A percentile compares a stretch with the other conserved stretches of the same genome.
Conservation (phyloP, 2,888 invertebrate species). For the Microctonus aethiopoides region DNA sequence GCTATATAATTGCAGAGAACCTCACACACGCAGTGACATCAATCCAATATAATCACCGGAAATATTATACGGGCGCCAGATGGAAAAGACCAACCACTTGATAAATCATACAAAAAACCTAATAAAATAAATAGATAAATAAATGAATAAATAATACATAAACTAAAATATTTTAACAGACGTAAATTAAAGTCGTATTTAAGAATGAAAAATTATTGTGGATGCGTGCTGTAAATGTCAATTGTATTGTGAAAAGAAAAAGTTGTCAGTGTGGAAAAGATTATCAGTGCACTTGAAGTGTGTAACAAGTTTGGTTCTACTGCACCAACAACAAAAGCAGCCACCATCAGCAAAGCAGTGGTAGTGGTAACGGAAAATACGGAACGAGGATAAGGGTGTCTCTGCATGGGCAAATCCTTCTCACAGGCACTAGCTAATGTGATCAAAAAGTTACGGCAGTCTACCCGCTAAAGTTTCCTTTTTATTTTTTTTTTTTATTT, state of each 20-base stretch:
- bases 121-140: neutral
- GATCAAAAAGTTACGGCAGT: conserved; percentile 29
- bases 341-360: too few species aligned
- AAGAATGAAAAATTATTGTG: conserved; percentile 2
- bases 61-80: too few species aligned
- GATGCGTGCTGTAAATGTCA: neutral
- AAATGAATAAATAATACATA: neutral
- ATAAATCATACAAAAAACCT: neutral
- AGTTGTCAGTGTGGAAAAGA: neutral
- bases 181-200: conserved; percentile 24
- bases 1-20: too few species aligned
- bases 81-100: too few species aligned
- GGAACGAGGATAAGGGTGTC: neutral
- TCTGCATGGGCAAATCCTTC: conserved; percentile 22
- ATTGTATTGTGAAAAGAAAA: neutral
- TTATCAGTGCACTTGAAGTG: conserved; percentile 21
- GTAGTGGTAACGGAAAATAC: neutral
- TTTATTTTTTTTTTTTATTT: neutral
- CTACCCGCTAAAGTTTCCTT: neutral
- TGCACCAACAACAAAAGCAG: neutral
- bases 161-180: conserved; percentile 3
- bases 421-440: conserved; percentile 21
- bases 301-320: conserved; percentile 22
- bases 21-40: too few species aligned
- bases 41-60: too few species aligned